phyloP scores from a whole-genome alignment of 1,140 invertebrate species.

The Drosophila santomea region DNA sequence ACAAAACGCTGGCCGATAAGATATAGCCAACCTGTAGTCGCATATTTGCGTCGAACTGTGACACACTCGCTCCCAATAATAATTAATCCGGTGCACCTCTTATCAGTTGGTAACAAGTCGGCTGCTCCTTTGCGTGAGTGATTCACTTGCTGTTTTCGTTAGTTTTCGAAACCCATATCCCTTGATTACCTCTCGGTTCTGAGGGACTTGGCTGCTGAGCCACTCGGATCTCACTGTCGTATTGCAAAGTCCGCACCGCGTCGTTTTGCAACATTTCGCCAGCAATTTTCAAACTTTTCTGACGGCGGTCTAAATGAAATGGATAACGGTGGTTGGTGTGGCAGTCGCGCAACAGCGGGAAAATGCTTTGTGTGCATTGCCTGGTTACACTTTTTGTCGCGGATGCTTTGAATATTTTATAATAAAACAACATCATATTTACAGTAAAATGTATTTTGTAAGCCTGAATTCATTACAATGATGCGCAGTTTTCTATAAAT shows the following conservation, averaged over 20 bases:
- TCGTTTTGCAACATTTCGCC: conserved; percentile 80
- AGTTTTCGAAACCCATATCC: background rate
- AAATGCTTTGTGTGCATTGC: background rate
- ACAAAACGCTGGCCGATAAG: conserved; percentile 62
- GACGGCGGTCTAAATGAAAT: conserved; percentile 46
- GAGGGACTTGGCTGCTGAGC: conserved; percentile 55
- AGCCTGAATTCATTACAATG: too few species aligned
- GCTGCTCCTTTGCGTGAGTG: conserved; percentile 34
- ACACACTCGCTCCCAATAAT: conserved; percentile 43
- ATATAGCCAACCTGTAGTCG: conserved; percentile 59
- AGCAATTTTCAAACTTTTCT: conserved; percentile 27
- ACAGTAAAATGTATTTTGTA: too few species aligned
- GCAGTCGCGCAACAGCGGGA: background rate
- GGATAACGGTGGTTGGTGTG: conserved; percentile 9
- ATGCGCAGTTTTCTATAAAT: too few species aligned
- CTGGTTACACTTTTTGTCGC: background rate
- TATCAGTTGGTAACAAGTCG: conserved; percentile 44
- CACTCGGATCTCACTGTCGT: conserved; percentile 78
- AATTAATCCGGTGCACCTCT: conserved; percentile 63
- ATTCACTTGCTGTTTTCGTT: conserved; percentile 41
- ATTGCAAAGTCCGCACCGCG: conserved; percentile 79
- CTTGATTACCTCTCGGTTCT: conserved; percentile 72
- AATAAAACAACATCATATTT: too few species aligned
- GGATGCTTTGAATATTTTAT: too few species aligned
- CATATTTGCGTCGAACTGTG: conserved; percentile 35